phyloP scores from a whole-genome alignment of 2,797 vertebrate species.

The Parambassis ranga region DNA sequence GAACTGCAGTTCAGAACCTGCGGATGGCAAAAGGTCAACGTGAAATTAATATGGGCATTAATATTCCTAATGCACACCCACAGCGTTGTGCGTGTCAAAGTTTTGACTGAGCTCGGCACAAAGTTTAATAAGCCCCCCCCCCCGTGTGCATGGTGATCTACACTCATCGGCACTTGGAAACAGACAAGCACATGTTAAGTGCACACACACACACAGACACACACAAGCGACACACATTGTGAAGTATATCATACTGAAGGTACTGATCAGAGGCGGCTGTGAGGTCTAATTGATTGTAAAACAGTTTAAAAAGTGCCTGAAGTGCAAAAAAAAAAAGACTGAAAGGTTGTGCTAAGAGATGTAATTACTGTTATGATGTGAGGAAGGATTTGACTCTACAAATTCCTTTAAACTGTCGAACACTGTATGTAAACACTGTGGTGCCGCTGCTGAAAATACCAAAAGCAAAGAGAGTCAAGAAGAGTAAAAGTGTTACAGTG shows the following conservation, averaged over 20 bases:
- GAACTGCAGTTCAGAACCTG: conserved; percentile 64
- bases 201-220: neutral
- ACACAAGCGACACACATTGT: neutral
- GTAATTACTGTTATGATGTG: conserved; percentile 76
- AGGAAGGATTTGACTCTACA: conserved; percentile 69
- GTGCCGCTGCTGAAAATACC: conserved; percentile 36
- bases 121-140: conserved; percentile 73
- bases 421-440: conserved; percentile 67
- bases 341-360: conserved; percentile 67
- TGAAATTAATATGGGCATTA: conserved; percentile 81
- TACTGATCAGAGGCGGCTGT: conserved; percentile 58
- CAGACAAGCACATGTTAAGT: neutral
- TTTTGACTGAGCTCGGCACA: conserved; percentile 72
- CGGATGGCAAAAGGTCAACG: conserved; percentile 80
- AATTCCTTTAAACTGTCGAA: conserved; percentile 69
- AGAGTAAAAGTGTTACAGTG: neutral
- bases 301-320: conserved; percentile 72
- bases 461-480: conserved; percentile 33
- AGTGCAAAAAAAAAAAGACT: conserved; percentile 66
- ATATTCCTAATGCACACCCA: conserved; percentile 81
- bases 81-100: conserved; percentile 58
- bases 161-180: conserved; percentile 43
- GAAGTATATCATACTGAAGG: conserved; percentile 60
- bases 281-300: conserved; percentile 77
- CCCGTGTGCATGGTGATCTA: conserved; percentile 53